Conservation (phyloP, 1,140 invertebrate species). For the Lepidurus arcticus region DNA sequence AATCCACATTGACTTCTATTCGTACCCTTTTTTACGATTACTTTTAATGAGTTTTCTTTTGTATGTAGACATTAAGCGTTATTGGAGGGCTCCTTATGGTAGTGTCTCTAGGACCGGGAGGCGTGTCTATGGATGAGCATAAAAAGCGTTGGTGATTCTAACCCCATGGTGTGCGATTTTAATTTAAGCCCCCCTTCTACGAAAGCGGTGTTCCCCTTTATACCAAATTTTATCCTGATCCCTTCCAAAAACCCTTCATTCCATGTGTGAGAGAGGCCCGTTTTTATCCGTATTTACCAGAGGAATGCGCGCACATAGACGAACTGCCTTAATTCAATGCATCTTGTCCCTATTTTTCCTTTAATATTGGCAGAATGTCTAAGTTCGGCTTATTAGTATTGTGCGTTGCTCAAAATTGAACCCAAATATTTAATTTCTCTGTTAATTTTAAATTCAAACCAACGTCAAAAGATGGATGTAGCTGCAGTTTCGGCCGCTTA, state of each 20-base stretch:
- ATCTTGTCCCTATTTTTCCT: neutral
- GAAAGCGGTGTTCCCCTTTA: constrained; percentile 28
- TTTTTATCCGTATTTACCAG: constrained; percentile 24
- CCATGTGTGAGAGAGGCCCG: constrained; percentile 5
- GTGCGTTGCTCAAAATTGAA: constrained; percentile 11
- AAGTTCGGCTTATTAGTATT: neutral
- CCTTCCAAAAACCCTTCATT: constrained; percentile 11
- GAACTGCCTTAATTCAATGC: constrained; percentile 12
- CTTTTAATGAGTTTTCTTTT: constrained; percentile 37
- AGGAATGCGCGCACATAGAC: constrained; percentile 22
- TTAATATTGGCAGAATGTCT: constrained; percentile 11
- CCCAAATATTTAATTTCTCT: neutral
- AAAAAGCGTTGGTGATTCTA: constrained; percentile 88
- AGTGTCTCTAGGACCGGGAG: constrained; percentile 94
- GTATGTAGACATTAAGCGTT: constrained; percentile 89
- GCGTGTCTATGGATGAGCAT: constrained; percentile 98
- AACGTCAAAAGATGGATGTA: constrained; percentile 12
- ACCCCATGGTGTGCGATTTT: constrained; percentile 25
- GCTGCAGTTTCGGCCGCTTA: neutral
- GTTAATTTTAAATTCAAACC: constrained; percentile 7
- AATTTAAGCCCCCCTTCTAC: constrained; percentile 27
- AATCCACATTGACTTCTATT: constrained; percentile 39
- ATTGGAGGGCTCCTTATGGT: constrained; percentile 98
- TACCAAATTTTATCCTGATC: constrained; percentile 4
- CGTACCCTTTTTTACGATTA: constrained; percentile 21